Evolutionary conservation across 2,797 vertebrate genomes (phyloP), one percentile per base, ranked within the genome.

Genomic region (Phalloptychus januarius): DNA sequence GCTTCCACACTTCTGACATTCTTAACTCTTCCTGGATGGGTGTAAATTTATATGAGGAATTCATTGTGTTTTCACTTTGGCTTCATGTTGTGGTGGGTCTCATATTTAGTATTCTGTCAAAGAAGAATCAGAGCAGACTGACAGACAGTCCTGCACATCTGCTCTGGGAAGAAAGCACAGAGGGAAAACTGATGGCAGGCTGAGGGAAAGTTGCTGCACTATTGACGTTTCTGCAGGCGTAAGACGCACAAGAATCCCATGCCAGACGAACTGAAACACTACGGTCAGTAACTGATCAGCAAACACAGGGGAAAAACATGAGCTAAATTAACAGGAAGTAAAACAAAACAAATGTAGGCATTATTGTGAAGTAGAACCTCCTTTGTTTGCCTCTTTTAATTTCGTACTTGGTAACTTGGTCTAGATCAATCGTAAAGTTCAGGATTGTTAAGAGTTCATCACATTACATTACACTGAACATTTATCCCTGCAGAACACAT

Each of bases 101-200:
- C 91, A 74, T 90, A 85, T 81, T 83, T 80, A 87, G 81, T 72
- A 88, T 85, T 82, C 73, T 46, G 84, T 87, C 65, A 45, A 84
- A 88, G 91, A 92, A 93, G 28, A 90, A 93, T 93, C 90, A 89
- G 87, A 95, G 93, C 88, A 92, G 84, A 89, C 78, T 74, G 78
- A 84, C 76, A 89, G 92, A 93, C 94, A 86, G 90, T 91, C 90
- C 84, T 79, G 80, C 83, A 77, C 79, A 79, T 94, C 84, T 77
- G 58, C 82, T 80, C 69, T 77, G 78, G 76, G 90, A 87, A 86
- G 70, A 83, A 82, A 86, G 70, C 44, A 80, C 74, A 78, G 81
- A 79, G 46, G 74, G 63, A 78, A 71, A 86, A 87, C 87, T 78
- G 89, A 81, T 87, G 85, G 86, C 85, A 71, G 84, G 76, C 82